Conservation (phyloP, 1,140 invertebrate species). For the Drosophila seguyi region DNA sequence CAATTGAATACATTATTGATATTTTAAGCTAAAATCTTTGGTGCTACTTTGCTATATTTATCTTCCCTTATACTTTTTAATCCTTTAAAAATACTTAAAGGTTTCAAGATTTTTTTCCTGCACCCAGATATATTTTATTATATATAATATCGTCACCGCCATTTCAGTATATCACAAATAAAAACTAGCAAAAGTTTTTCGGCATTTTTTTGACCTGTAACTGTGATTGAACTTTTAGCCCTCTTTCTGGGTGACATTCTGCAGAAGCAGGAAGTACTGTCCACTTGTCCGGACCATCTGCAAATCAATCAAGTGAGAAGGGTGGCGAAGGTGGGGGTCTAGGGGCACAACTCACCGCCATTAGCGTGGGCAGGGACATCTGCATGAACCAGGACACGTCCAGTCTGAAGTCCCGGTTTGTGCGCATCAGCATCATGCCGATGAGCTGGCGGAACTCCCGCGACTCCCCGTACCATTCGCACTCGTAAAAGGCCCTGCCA, state of each 20-base stretch:
- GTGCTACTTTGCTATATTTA: too few species aligned
- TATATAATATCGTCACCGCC: too few species aligned
- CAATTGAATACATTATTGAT: too few species aligned
- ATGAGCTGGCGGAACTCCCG: constrained; percentile 70
- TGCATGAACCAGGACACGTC: constrained; percentile 78
- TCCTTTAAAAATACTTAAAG: neutral
- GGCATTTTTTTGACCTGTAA: constrained; percentile 9
- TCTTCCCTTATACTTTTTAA: too few species aligned
- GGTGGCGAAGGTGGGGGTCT: neutral
- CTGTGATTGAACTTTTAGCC: constrained; percentile 19
- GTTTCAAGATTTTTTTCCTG: neutral
- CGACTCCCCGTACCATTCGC: constrained; percentile 66
- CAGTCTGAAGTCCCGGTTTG: constrained; percentile 59
- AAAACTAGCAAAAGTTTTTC: neutral
- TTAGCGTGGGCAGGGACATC: constrained; percentile 76
- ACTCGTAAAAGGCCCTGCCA: constrained; percentile 65
- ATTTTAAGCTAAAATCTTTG: too few species aligned
- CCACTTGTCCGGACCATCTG: constrained; percentile 78
- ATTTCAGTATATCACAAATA: neutral
- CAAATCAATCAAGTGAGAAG: constrained; percentile 50
- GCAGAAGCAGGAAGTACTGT: constrained; percentile 74
- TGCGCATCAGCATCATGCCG: constrained; percentile 77
- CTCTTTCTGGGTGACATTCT: constrained; percentile 70
- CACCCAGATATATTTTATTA: neutral
- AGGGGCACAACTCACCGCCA: constrained; percentile 65